These are phyloP conservation scores for Atherix ibis DNA, from an alignment of 2,888 invertebrate species.

Conservation along the genomic window DNA sequence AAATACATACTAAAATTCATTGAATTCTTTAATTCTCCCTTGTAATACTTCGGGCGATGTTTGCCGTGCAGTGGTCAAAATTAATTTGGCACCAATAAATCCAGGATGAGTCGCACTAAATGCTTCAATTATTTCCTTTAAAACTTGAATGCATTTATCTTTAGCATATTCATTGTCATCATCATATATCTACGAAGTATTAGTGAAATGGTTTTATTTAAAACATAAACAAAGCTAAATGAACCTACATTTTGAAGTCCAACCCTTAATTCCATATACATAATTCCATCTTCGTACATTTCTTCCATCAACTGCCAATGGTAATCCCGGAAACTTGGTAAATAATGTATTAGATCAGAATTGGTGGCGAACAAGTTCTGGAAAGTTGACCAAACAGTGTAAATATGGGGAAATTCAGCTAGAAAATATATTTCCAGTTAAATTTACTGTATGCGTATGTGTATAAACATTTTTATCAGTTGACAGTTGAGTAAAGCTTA, in stretches of 20 bases:
- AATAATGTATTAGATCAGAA: conserved; percentile 34
- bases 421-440: no score
- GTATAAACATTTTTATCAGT: no score
- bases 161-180: no score
- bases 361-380: conserved; percentile 34
- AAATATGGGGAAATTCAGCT: conserved; percentile 25
- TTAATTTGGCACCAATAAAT: neutral
- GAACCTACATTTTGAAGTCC: no score
- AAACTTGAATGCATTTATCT: no score
- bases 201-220: no score
- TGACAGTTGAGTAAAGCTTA: no score
- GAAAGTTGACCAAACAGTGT: conserved; percentile 38
- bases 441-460: no score
- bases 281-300: conserved; percentile 42
- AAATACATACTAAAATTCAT: neutral
- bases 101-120: conserved; percentile 33
- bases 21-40: neutral
- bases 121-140: neutral
- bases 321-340: conserved; percentile 39
- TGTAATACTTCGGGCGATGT: neutral
- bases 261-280: no score
- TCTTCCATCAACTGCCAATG: conserved; percentile 39
- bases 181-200: no score
- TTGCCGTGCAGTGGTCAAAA: neutral
- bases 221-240: no score